Percentiles rank a stretch among this genome's conserved stretches.
phyloP scores from a whole-genome alignment of 2,797 vertebrate genomes.

The Tragelaphus eurycerus region DNA sequence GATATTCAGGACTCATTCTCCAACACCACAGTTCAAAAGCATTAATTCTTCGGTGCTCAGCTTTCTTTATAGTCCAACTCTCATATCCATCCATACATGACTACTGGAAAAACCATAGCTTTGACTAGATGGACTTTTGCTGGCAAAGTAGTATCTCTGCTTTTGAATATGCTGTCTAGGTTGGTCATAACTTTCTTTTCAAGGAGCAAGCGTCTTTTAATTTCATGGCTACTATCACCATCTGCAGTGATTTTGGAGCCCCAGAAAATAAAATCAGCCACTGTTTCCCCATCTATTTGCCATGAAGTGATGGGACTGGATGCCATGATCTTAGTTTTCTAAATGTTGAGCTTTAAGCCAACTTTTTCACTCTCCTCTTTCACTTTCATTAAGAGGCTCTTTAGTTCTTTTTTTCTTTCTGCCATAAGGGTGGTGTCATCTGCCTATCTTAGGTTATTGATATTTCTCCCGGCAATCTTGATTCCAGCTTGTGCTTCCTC shows the following conservation, averaged over 20 bases:
- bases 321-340: not conserved
- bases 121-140: not conserved
- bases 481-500: not conserved
- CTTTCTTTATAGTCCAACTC: not conserved
- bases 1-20: not conserved
- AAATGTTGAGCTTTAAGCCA: not conserved
- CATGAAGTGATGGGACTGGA: not conserved
- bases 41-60: not conserved
- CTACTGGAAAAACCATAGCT: not conserved
- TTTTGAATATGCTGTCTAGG: not conserved
- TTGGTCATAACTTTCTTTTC: not conserved
- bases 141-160: not conserved
- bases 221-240: not conserved
- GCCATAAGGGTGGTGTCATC: not conserved
- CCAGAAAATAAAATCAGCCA: not conserved
- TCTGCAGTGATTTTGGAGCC: not conserved
- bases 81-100: not conserved
- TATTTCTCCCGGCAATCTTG: not conserved
- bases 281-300: not conserved
- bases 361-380: not conserved
- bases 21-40: not conserved
- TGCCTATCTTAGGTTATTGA: not conserved
- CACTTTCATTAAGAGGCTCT: not conserved
- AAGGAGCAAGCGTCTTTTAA: not conserved
- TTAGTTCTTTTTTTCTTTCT: not conserved